Evolutionary conservation across 2,797 vertebrate genomes (phyloP).

Genomic region (Phylloscopus collybita): DNA sequence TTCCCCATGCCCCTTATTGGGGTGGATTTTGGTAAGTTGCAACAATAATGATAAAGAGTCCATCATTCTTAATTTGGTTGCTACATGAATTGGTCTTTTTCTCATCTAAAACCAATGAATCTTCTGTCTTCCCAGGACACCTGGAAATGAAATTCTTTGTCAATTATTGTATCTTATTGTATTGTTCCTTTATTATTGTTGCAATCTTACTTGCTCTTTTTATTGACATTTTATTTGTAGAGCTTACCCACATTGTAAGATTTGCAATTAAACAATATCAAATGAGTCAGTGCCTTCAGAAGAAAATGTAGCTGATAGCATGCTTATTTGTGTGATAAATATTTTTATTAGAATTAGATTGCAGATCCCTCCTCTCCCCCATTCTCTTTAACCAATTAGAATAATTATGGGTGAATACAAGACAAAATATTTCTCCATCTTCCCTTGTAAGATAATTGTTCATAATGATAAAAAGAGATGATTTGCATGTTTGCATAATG

Average conservation of each 20-base stretch:
- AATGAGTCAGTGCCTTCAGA: not conserved
- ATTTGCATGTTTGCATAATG: not conserved
- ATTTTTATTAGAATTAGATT: not conserved
- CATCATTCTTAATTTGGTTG: not conserved
- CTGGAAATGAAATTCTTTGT: not conserved
- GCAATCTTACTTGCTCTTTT: not conserved
- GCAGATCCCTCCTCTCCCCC: not conserved
- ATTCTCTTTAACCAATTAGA: not conserved
- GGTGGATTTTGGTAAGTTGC: not conserved
- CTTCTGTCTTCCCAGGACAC: not conserved
- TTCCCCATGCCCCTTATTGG: accelerated
- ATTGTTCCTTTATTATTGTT: not conserved
- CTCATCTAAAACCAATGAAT: not conserved
- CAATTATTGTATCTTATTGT: not conserved
- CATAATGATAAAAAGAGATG: not conserved
- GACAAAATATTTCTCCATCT: not conserved
- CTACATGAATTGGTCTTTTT: not conserved
- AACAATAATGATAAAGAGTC: not conserved
- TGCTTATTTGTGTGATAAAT: not conserved
- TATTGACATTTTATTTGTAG: not conserved
- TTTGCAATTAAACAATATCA: not conserved
- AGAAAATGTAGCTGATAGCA: not conserved
- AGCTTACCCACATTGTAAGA: not conserved
- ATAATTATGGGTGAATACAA: not conserved
- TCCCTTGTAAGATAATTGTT: not conserved